Evolutionary conservation across 2,113 vertebrate genomes (phyloP).

Genomic region (Proteles cristata): DNA sequence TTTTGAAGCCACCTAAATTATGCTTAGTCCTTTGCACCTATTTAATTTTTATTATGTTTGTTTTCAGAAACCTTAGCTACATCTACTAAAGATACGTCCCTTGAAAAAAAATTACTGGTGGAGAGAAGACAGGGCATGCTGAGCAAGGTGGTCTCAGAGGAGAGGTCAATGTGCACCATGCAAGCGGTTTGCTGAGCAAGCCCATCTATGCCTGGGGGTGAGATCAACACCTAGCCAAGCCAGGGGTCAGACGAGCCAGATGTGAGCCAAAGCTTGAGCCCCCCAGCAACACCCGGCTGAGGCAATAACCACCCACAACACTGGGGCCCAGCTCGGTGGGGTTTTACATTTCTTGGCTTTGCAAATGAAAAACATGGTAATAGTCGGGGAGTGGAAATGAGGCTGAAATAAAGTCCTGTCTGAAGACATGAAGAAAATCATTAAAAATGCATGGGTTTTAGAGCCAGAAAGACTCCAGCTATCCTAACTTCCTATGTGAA

Average conservation of each 20-base stretch:
- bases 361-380: not conserved
- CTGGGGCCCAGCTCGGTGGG: not conserved
- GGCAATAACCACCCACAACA: not conserved
- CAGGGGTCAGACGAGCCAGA: not conserved
- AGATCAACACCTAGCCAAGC: not conserved
- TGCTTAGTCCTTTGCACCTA: not conserved
- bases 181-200: not conserved
- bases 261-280: not conserved
- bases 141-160: not conserved
- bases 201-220: not conserved
- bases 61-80: not conserved
- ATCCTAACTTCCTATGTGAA: not conserved
- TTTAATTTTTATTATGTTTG: not conserved
- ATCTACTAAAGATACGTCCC: not conserved
- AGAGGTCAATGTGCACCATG: not conserved
- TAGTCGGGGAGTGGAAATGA: not conserved
- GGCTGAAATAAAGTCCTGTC: not conserved
- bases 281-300: not conserved
- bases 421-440: not conserved
- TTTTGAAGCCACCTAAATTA: not conserved
- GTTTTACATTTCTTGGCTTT: not conserved
- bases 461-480: not conserved
- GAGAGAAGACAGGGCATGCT: not conserved
- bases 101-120: not conserved
- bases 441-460: not conserved